Base-by-base conservation (phyloP, 1,140 invertebrate genomes). In the Druon quercuslanigerum region DNA sequence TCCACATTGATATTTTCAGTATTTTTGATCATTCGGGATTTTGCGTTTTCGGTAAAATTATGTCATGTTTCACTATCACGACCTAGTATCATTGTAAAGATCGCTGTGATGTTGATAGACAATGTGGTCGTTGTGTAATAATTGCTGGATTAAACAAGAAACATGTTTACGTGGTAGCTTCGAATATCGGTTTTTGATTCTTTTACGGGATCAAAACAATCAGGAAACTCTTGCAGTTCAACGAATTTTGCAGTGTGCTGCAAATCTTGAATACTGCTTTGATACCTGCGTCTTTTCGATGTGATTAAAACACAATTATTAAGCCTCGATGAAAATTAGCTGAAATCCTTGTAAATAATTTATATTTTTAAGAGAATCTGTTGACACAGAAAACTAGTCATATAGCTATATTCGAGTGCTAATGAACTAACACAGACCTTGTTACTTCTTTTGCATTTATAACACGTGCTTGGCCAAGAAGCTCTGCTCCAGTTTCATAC, bases 361-460 rank as follows among this genome's bases (percentile, higher is more conserved):
- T 91, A 90, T 91, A 91, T 91, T 91, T 91, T 91, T 91, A 91
- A 91, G 89, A 90, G 84, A 86, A 88, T 90, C 87, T 90, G 88
- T 90, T 85, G 79, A 87, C 81, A 89, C 86, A 90, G 86, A 88
- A 87, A 89, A 90, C 90, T 91, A 91, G 90, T 91, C 90, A 91
- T 86, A 88, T 91, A 91, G 85, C 80, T 91, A 90, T 91, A 91
- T 88, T 91, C 84, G 87, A 91, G 84, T 90, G 86, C 85, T 90
- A 88, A 90, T 87, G 85, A 84, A 90, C 85, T 90, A 90, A 90
- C 88, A 88, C 87, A 84, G 87, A 91, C 82, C 86, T 91, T 88
- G 85, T 89, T 90, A 90, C 73, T 81, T 88, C 85, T 88, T 91
- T 91, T 90, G 87, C 89, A 90, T 91, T 91, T 91, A 89, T 86